These are phyloP conservation scores for Microplitis deprimator DNA, from an alignment of 2,888 invertebrate species.

Conservation along the genomic window DNA sequence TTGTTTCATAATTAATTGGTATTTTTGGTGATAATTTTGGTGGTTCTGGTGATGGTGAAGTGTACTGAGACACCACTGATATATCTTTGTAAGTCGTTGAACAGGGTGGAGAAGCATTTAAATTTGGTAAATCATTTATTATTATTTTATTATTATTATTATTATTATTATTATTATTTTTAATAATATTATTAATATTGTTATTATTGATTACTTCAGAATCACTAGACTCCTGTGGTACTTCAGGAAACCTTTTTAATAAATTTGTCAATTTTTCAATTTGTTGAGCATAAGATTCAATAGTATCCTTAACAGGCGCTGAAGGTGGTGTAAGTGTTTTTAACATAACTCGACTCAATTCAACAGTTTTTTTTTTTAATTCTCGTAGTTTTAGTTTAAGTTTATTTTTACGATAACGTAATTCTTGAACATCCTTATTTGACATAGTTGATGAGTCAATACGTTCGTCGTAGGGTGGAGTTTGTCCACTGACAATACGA, in stretches of 20 bases:
- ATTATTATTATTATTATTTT: not conserved
- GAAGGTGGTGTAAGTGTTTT: constrained; percentile 32
- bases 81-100: constrained; percentile 11
- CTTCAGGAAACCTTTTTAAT: constrained; percentile 55
- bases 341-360: constrained; percentile 54
- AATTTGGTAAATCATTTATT: not conserved
- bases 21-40: constrained; percentile 59
- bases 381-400: constrained; percentile 55
- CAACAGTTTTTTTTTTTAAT: constrained; percentile 53
- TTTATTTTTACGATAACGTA: constrained; percentile 53
- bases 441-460: constrained; percentile 17
- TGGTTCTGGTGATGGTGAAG: constrained; percentile 54
- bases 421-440: constrained; percentile 48
- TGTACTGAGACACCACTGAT: constrained; percentile 35
- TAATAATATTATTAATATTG: not conserved
- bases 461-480: constrained; percentile 48
- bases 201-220: not conserved
- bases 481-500: constrained; percentile 55
- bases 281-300: constrained; percentile 59
- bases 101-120: constrained; percentile 19
- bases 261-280: constrained; percentile 61
- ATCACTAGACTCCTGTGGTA: not conserved
- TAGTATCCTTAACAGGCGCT: constrained; percentile 54
- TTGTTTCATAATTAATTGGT: constrained; percentile 43
- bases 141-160: not conserved